Percentiles rank a stretch among this genome's conserved stretches.
Conservation (phyloP, 1,140 invertebrate genomes). For the Aporrectodea caliginosa region DNA sequence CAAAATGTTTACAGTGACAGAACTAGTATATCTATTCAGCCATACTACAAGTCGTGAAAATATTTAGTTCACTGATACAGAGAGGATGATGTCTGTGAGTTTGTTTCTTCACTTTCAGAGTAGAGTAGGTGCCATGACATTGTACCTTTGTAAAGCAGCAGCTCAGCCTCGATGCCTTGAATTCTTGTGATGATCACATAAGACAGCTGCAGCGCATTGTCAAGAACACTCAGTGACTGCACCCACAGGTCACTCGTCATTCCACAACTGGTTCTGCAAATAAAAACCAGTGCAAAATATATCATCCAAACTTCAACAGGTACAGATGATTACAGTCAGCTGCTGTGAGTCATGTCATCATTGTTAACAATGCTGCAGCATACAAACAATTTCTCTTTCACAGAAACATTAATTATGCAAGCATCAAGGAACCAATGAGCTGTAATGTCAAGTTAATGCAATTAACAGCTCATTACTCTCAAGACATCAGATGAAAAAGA, state of each 20-base stretch:
- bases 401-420: neutral
- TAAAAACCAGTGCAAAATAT: too few species aligned
- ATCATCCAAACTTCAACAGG: neutral
- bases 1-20: neutral
- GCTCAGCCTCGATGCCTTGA: slow-evolving; percentile 47
- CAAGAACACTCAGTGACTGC: slow-evolving; percentile 46
- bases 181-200: slow-evolving; percentile 40
- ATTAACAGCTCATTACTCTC: too few species aligned
- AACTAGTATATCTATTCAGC: neutral
- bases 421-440: too few species aligned
- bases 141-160: slow-evolving; percentile 48
- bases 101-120: too few species aligned
- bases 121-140: too few species aligned
- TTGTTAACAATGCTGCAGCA: too few species aligned
- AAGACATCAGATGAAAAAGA: too few species aligned
- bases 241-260: slow-evolving; percentile 38
- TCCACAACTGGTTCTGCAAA: neutral
- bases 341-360: too few species aligned
- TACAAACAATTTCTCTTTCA: too few species aligned
- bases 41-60: neutral
- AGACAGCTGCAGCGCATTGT: slow-evolving; percentile 45
- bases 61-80: neutral
- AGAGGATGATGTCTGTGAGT: too few species aligned
- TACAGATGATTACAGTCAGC: too few species aligned
- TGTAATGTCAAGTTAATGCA: too few species aligned